phyloP scores from a whole-genome alignment of 2,888 invertebrate species.

The Zygogramma bicolorata region DNA sequence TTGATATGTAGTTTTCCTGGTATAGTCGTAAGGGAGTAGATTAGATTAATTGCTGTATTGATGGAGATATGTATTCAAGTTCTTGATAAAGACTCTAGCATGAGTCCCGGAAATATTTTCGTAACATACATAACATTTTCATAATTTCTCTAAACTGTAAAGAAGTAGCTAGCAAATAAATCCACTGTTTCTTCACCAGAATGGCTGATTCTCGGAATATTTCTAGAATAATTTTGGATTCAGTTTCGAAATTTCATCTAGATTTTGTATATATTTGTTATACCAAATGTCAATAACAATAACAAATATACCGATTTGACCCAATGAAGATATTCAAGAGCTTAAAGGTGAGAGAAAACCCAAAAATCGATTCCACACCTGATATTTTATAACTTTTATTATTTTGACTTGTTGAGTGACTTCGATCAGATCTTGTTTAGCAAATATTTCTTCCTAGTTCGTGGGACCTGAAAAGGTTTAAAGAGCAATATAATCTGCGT shows the following conservation, averaged over 20 bases:
- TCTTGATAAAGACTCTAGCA: too few species aligned
- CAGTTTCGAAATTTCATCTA: background rate
- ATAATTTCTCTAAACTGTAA: background rate
- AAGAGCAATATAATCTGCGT: too few species aligned
- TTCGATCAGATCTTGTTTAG: too few species aligned
- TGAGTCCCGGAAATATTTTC: too few species aligned
- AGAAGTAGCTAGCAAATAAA: background rate
- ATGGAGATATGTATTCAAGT: too few species aligned
- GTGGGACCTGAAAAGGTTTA: too few species aligned
- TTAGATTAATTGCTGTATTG: too few species aligned
- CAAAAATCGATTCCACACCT: background rate
- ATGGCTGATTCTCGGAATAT: background rate
- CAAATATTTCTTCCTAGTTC: too few species aligned
- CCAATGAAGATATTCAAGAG: too few species aligned
- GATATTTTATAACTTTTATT: background rate
- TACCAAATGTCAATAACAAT: background rate
- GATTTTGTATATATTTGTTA: background rate
- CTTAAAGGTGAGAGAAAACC: background rate
- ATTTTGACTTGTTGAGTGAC: background rate
- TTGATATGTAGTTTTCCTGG: too few species aligned
- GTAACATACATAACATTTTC: background rate
- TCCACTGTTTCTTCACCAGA: background rate
- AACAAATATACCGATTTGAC: too few species aligned
- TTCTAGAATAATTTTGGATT: background rate
- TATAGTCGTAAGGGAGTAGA: too few species aligned